Evolutionary conservation across 2,888 invertebrate species (phyloP).

Genomic region (Hedya salicella): DNA sequence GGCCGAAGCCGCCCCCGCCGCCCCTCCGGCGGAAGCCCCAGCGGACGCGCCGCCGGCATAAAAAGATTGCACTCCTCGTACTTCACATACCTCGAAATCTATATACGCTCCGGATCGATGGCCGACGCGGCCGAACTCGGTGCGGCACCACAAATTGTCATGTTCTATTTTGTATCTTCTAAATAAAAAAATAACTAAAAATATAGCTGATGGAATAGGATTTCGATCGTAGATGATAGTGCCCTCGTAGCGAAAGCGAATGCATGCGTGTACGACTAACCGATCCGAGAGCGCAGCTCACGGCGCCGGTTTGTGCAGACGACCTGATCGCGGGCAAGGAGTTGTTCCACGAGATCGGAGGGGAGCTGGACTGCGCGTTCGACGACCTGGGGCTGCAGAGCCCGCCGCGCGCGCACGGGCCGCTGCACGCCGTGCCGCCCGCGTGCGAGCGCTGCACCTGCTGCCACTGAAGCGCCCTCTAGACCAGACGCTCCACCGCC

Average conservation of each 20-base stretch:
- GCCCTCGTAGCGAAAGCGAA: conserved; percentile 44
- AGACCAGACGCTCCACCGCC: conserved; percentile 15
- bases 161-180: conserved; percentile 61
- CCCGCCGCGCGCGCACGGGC: conserved; percentile 47
- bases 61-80: conserved; percentile 39
- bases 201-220: conserved; percentile 82
- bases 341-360: conserved; percentile 95
- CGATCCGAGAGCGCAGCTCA: conserved; percentile 54
- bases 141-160: conserved; percentile 5
- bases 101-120: conserved; percentile 27
- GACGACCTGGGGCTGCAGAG: conserved; percentile 84
- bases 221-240: conserved; percentile 51
- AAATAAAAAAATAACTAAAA: conserved; percentile 61
- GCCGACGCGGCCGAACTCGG: conserved; percentile 1
- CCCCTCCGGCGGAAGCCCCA: conserved; percentile 52
- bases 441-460: conserved; percentile 75
- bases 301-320: conserved; percentile 85
- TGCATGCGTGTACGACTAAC: conserved; percentile 61
- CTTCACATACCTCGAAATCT: conserved; percentile 5
- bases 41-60: conserved; percentile 41
- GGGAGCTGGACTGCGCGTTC: conserved; percentile 96
- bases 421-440: conserved; percentile 37
- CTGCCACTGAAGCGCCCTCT: conserved; percentile 67
- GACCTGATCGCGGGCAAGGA: conserved; percentile 94
- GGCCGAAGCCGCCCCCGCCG: conserved; percentile 54